Base-by-base conservation (phyloP, 1,140 invertebrate species). In the Calosoma granatense region DNA sequence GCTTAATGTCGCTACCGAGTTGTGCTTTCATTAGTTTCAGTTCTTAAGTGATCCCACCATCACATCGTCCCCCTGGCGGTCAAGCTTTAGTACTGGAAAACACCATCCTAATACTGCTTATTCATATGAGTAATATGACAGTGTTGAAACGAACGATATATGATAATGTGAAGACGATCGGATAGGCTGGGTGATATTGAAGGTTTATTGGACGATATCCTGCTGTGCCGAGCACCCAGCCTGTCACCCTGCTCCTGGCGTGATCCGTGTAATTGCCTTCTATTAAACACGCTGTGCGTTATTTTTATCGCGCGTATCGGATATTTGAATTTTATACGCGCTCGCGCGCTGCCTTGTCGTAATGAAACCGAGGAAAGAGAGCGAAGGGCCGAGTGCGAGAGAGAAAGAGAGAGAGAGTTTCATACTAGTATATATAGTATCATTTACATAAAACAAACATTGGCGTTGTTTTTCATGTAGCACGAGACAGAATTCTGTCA, bases 401-500 rank as follows among this genome's bases (percentile, higher is more conserved):
- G n/a, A n/a, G n/a, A n/a, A n/a, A n/a, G n/a, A n/a, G n/a, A n/a
- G n/a, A n/a, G n/a, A n/a, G n/a, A n/a, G n/a, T n/a, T n/a, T n/a
- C n/a, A n/a, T n/a, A n/a, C n/a, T n/a, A n/a, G n/a, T n/a, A n/a
- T n/a, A n/a, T n/a, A n/a, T n/a, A n/a, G n/a, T n/a, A n/a, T 47
- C 41, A 47, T 47, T 47, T 47, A 47, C 41, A 47, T 47, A 47
- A 47, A 47, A 47, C 41, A 47, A 47, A 47, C 41, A 47, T 47
- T 47, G 41, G 41, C 41, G 41, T 47, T 47, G 41, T 47, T 47
- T 47, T 47, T 47, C 41, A 47, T 47, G 41, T 47, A 17, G 41
- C 15, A 4, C 41, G 41, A 47, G 41, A 47, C 41, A 47, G 41
- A 47, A 47, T 47, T 47, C 41, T 47, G 41, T 47, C 41, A 47